Evolutionary conservation across 2,113 vertebrate genomes (phyloP), one percentile per base, ranked within the genome.

Genomic region (Phyllostomus discolor): DNA sequence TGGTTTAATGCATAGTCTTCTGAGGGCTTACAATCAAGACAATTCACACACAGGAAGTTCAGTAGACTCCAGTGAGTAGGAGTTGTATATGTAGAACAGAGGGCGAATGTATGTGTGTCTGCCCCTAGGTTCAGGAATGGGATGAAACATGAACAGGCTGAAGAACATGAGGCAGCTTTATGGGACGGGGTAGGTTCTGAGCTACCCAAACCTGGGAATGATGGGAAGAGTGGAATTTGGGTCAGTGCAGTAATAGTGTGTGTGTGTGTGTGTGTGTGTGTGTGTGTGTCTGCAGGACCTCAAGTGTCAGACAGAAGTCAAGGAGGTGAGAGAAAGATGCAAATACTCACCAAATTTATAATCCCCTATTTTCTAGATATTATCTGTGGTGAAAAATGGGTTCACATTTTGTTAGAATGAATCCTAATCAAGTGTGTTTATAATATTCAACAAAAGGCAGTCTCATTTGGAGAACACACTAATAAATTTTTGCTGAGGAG

Each of bases 351-450:
- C 48, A 87, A 91, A 41, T 72, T 62, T 7, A 35, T 59, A 64
- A 70, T 12, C 33, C 69, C 15, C 54, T n/a, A 4, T 41, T 62
- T 41, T 66, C 11, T 46, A 28, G 8, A 12, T 75, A 35, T 19
- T 54, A 41, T 19, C 54, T 81, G 4, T 41, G 22, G 26, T 86
- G 35, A 86, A 80, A 95, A 66, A 28, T 38, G 88, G 20, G 24
- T 19, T 88, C 8, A 67, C 52, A 15, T 24, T 97, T 95, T 93
- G 38, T 96, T 96, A 96, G 70, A 97, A 94, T 48, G 69, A 78
- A 52, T 93, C 50, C 38, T 64, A 19, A 41, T 91, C 69, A 92
- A 48, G 35, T 69, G 33, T 94, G 43, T 87, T 76, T 72, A 35
- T 92, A 35, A 41, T 35, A 20, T 64, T 35, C 11, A 50, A 95